Percentiles rank a stretch among this genome's conserved stretches.
Conservation (phyloP, 2,888 invertebrate genomes). For the Hyposoter dolosus region DNA sequence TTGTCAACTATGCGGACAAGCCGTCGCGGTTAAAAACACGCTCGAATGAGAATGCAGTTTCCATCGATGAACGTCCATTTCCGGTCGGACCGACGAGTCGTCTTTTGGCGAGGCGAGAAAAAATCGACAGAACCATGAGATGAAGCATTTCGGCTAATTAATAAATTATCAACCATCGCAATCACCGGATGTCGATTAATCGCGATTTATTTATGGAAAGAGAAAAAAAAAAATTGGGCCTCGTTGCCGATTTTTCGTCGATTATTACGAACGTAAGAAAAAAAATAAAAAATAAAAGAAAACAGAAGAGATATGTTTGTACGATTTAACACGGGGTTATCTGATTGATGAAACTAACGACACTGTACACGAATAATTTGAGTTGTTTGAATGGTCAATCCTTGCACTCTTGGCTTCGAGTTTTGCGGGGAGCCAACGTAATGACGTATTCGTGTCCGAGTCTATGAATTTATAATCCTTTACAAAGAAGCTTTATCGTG, state of each 20-base stretch:
- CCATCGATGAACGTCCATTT: background rate
- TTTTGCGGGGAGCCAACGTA: slow-evolving; percentile 49
- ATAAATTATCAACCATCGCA: background rate
- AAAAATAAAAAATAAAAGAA: background rate
- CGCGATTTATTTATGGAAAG: background rate
- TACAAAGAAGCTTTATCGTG: slow-evolving; percentile 70
- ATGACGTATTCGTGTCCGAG: slow-evolving; percentile 74
- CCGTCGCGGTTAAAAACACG: background rate
- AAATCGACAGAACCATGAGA: background rate
- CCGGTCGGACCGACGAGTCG: background rate
- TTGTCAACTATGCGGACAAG: background rate
- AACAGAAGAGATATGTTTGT: slow-evolving; percentile 40
- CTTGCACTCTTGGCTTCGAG: slow-evolving; percentile 53
- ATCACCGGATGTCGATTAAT: background rate
- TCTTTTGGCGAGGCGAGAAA: background rate
- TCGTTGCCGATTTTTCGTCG: background rate
- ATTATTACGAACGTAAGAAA: background rate
- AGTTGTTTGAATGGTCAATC: slow-evolving; percentile 78
- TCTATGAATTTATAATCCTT: slow-evolving; percentile 78
- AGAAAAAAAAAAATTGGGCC: background rate
- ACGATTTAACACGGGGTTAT: slow-evolving; percentile 64
- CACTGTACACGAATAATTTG: slow-evolving; percentile 60
- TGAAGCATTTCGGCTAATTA: background rate
- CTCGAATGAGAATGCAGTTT: background rate
- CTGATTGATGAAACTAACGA: slow-evolving; percentile 64